Conservation (phyloP, 2,888 invertebrate genomes). For the Tanytarsus gracilentus region DNA sequence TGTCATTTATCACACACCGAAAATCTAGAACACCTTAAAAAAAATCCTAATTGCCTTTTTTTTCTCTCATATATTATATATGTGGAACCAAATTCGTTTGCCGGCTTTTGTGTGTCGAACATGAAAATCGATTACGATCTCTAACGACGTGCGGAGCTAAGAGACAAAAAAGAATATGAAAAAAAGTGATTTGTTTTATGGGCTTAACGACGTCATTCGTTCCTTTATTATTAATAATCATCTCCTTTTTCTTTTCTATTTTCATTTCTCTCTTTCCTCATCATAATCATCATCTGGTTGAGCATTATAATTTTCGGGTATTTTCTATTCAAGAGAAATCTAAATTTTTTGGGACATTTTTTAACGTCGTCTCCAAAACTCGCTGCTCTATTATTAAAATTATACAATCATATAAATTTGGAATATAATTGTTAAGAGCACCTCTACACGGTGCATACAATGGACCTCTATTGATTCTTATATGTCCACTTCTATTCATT, state of each 20-base stretch:
- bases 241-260: not conserved
- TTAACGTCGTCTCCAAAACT: not conserved
- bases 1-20: too few relatives aligned
- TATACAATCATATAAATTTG: not conserved
- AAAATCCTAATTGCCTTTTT: too few relatives aligned
- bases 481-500: not conserved
- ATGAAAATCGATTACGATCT: constrained; percentile 1
- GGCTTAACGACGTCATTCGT: constrained; percentile 10
- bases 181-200: constrained; percentile 10
- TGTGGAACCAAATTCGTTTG: too few relatives aligned
- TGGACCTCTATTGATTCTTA: too few relatives aligned
- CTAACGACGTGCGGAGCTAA: not conserved
- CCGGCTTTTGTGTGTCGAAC: too few relatives aligned
- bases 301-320: not conserved
- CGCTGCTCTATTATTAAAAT: not conserved
- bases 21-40: too few relatives aligned
- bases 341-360: not conserved
- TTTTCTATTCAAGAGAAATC: too few relatives aligned
- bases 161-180: not conserved
- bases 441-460: not conserved
- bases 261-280: not conserved
- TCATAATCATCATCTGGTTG: not conserved
- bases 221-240: not conserved
- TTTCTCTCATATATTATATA: too few relatives aligned
- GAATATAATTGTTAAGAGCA: not conserved